Conservation (phyloP, 2,113 vertebrate species). For the Cryptoleucopteryx plumbea region DNA sequence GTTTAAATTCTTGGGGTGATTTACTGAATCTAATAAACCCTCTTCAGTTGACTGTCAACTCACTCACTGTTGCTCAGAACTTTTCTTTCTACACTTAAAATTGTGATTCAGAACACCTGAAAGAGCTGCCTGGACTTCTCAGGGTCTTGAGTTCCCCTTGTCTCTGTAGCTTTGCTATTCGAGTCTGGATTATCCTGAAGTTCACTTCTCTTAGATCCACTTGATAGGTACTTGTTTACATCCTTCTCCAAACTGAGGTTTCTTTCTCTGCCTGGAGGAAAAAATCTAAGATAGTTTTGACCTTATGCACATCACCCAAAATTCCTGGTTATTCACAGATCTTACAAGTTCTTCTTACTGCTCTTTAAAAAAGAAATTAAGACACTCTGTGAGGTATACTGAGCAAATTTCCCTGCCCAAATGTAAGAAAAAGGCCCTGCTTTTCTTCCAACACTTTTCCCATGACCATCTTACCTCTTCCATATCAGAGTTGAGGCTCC, state of each 20-base stretch:
- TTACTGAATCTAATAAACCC: neutral
- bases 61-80: neutral
- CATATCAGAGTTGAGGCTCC: neutral
- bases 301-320: neutral
- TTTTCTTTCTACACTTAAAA: neutral
- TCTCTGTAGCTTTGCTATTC: neutral
- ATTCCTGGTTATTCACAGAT: neutral
- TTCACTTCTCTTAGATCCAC: neutral
- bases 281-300: neutral
- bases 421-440: neutral
- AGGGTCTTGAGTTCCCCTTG: neutral
- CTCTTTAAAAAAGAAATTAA: neutral
- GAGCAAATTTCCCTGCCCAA: neutral
- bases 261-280: neutral
- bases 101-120: neutral
- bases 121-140: neutral
- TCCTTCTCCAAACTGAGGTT: neutral
- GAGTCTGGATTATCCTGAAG: neutral
- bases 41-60: neutral
- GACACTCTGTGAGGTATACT: neutral
- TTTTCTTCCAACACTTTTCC: neutral
- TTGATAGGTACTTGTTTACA: neutral
- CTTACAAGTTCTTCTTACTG: neutral
- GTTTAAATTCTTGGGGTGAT: neutral
- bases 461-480: neutral